Percentiles rank a stretch among this genome's conserved stretches.
Evolutionary conservation across 2,888 invertebrate species (phyloP).

Genomic region (Drosophila dives): DNA sequence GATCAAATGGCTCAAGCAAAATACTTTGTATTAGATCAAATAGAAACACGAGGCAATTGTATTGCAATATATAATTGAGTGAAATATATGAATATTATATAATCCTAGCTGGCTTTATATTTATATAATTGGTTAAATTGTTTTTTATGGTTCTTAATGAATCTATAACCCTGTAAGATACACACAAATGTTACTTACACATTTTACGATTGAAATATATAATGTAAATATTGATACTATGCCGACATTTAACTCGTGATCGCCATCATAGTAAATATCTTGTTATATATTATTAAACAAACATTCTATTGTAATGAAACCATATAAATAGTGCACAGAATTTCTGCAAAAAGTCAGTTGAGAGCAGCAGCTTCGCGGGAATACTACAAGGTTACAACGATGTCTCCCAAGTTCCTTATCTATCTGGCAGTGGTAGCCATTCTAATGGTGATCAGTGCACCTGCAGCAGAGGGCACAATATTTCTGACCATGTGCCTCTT

Average conservation of each 20-base stretch:
- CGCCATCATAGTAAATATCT: constrained; percentile 19
- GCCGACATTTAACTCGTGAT: constrained; percentile 16
- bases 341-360: background rate
- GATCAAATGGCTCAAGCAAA: constrained; percentile 3
- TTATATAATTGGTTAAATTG: background rate
- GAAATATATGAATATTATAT: background rate
- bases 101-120: background rate
- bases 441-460: constrained; percentile 19
- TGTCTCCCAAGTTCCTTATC: constrained; percentile 38
- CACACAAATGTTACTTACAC: background rate
- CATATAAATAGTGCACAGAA: constrained; percentile 26
- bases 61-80: background rate
- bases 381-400: constrained; percentile 8
- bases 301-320: background rate
- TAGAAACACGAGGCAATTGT: background rate
- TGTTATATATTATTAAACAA: background rate
- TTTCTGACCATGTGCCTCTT: constrained; percentile 8
- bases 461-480: constrained; percentile 18
- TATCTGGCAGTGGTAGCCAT: constrained; percentile 24
- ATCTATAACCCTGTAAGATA: background rate
- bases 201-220: background rate
- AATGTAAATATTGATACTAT: constrained; percentile 18
- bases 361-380: background rate
- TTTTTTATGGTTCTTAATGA: background rate
- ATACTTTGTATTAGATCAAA: background rate